A percentile compares a stretch with the other conserved stretches of the same genome.
Evolutionary conservation across 53 echinoderm and acorn worm species (phyloP).

Genomic region (Astropecten irregularis): DNA sequence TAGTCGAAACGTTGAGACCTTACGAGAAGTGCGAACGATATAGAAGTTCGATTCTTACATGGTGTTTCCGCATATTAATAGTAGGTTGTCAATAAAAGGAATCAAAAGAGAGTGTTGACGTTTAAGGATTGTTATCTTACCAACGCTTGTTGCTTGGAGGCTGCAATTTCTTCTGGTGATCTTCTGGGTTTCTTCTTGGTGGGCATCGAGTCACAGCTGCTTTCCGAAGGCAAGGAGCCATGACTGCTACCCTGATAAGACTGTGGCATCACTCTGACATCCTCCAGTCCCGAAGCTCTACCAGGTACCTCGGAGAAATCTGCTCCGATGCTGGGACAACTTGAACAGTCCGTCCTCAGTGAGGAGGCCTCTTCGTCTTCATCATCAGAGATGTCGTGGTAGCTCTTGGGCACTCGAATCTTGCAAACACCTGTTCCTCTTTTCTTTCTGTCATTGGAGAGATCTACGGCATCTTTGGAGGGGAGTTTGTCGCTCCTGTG

Average conservation of each 20-base stretch:
- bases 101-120: no score
- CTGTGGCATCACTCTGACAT: background rate
- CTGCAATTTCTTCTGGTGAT: slow-evolving; percentile 78
- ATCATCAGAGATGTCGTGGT: slow-evolving; percentile 42
- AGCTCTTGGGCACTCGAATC: background rate
- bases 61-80: no score
- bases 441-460: background rate
- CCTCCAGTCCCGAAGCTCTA: background rate
- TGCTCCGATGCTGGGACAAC: background rate
- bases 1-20: no score
- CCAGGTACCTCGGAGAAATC: background rate
- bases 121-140: slow-evolving; percentile 53
- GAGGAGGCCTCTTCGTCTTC: slow-evolving; percentile 20
- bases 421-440: background rate
- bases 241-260: background rate
- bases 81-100: no score
- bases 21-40: no score
- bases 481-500: background rate
- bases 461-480: background rate
- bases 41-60: no score
- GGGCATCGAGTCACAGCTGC: background rate
- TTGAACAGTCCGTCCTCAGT: background rate
- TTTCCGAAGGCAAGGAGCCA: background rate
- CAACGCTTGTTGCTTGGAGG: slow-evolving; percentile 68
- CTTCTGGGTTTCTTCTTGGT: slow-evolving; percentile 63